Base-by-base conservation (phyloP, 2,113 vertebrate genomes). In the Microcebus tavaratra region DNA sequence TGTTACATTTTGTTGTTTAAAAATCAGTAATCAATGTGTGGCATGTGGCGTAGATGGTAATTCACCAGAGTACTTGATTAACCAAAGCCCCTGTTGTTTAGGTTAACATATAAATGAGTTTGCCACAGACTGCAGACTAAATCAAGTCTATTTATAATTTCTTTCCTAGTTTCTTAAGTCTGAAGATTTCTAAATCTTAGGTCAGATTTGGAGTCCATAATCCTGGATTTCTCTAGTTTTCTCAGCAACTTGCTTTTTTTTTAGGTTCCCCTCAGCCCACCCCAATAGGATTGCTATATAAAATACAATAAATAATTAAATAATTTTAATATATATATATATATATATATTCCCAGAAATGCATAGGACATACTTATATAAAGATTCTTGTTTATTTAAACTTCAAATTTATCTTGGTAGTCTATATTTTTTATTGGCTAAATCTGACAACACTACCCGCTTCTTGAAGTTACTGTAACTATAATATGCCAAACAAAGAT, bases 1-100 rank as follows among this genome's bases (percentile, higher is more conserved):
- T 97, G 13, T 31, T n/a, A 31, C 42, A 50, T 45, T 59, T 68
- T 90, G 73, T 96, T 96, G 88, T 94, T 88, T 95, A 90, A 85
- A 96, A 92, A 25, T 97, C 94, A 95, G 95, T 80, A 94, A 45
- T 68, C 95, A 80, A 92, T 94, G 94, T 97, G 91, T 93, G 91
- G 82, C 23, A 14, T 59, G 91, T 93, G 91, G 82, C 23, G 17
- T 59, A 93, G 86, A 81, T 42, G 36, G 91, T 78, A 90, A 95
- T 90, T 96, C 94, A 92, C 95, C 63, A 73, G 53, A 50, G 59
- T 34, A 31, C 86, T 95, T 97, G 92, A 95, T 92, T 96, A 95
- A 88, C 87, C 79, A 42, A 63, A 61, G 31, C 42, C 80, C 72
- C 9, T 34, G 78, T 45, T 96, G 95, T 98, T 97, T 97, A 94